Evolutionary conservation across 2,797 vertebrate species (phyloP).

Genomic region (Calcarius lapponicus): DNA sequence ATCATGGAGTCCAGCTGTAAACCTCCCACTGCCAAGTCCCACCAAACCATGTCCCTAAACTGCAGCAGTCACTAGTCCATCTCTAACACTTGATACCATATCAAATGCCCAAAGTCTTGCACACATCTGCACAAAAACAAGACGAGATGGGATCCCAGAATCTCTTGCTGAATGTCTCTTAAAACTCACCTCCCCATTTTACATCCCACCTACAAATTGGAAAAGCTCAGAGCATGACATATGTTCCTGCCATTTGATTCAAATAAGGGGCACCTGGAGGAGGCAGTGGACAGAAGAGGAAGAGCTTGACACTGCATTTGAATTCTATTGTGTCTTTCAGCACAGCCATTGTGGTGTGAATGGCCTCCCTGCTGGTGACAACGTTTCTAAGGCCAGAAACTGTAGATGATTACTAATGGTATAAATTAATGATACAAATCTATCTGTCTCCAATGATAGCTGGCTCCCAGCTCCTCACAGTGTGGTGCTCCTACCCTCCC

Average conservation of each 20-base stretch:
- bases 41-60: not conserved
- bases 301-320: not conserved
- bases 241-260: not conserved
- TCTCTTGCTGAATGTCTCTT: not conserved
- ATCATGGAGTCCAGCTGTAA: not conserved
- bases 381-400: not conserved
- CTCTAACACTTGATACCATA: not conserved
- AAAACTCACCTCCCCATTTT: not conserved
- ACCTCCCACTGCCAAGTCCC: not conserved
- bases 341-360: not conserved
- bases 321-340: not conserved
- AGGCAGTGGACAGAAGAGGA: not conserved
- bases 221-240: not conserved
- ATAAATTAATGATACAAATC: not conserved
- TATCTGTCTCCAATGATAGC: fast-evolving
- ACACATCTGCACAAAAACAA: not conserved
- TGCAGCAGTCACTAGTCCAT: not conserved
- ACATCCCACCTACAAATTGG: not conserved
- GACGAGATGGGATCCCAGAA: not conserved
- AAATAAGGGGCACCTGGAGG: not conserved
- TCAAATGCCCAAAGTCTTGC: not conserved
- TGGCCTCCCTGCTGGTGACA: not conserved
- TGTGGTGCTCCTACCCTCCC: fast-evolving
- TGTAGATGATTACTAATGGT: not conserved
- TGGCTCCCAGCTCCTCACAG: not conserved